A percentile compares a stretch with the other conserved stretches of the same genome.
These are phyloP conservation scores for Gasterosteus aculeatus DNA, from an alignment of 2,113 vertebrate species.

Conservation along the genomic window DNA sequence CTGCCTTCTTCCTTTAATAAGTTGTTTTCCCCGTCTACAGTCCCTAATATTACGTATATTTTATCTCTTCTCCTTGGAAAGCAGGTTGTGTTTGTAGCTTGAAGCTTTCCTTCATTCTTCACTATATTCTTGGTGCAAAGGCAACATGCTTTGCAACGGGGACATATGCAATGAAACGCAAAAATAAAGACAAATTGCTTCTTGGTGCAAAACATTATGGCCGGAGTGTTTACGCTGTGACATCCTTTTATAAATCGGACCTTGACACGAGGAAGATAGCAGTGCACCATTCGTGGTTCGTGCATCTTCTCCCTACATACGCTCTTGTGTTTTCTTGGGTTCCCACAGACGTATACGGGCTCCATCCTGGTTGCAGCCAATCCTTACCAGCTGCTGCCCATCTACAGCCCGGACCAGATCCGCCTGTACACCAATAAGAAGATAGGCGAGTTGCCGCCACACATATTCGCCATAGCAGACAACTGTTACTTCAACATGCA, in stretches of 20 bases:
- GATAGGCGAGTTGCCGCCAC: conserved; percentile 97
- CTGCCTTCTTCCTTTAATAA: background rate
- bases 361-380: conserved; percentile 98
- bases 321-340: conserved; percentile 22
- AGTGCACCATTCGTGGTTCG: too few relatives aligned
- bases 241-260: too few relatives aligned
- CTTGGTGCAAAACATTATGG: background rate
- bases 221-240: background rate
- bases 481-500: conserved; percentile 99
- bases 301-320: accelerated
- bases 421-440: conserved; percentile 98
- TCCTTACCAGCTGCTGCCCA: conserved; percentile 96
- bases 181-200: background rate
- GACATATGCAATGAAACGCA: background rate
- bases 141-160: background rate
- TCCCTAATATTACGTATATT: background rate
- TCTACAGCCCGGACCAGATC: conserved; percentile 96
- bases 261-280: too few relatives aligned
- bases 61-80: background rate
- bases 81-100: background rate
- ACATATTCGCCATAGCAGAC: conserved; percentile 98
- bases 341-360: conserved; percentile 91
- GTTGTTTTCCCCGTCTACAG: background rate
- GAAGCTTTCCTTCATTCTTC: background rate
- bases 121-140: background rate